Evolutionary conservation across 2,888 invertebrate species (phyloP).

Genomic region (Oscheius sp.): DNA sequence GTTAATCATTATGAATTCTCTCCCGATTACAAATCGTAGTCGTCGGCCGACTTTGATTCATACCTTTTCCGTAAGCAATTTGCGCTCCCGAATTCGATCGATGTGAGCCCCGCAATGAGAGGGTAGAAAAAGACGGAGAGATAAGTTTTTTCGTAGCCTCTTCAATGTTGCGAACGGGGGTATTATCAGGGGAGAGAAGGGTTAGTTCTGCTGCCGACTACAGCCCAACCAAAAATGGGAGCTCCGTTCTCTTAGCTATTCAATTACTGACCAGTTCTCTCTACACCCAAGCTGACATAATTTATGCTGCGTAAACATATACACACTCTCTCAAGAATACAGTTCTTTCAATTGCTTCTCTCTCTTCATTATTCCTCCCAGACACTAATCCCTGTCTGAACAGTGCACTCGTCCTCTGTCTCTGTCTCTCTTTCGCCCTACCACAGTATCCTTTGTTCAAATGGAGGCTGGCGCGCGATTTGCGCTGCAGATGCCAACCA

Average conservation of each 20-base stretch:
- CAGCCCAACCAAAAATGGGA: conserved; percentile 11
- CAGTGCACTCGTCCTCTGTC: conserved; percentile 29
- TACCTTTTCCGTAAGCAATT: conserved; percentile 23
- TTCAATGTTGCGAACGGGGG: conserved; percentile 30
- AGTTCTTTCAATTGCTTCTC: neutral
- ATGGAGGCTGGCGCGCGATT: conserved; percentile 37
- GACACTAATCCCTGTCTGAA: conserved; percentile 22
- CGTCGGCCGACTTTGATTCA: conserved; percentile 33
- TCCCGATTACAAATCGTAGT: conserved; percentile 37
- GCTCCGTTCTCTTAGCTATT: conserved; percentile 15
- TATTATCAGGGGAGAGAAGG: conserved; percentile 16
- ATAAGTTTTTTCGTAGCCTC: conserved; percentile 30
- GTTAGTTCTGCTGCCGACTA: conserved; percentile 5
- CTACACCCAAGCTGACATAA: neutral
- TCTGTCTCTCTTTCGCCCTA: neutral
- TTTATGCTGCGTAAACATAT: conserved; percentile 23
- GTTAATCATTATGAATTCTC: conserved; percentile 40
- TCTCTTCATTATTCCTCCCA: conserved; percentile 30
- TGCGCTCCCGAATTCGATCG: conserved; percentile 28
- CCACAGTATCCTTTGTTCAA: conserved; percentile 38
- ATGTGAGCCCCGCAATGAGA: neutral
- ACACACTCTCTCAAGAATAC: conserved; percentile 2
- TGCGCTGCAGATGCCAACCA: conserved; percentile 31
- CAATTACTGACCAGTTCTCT: conserved; percentile 15
- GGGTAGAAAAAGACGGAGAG: neutral